Evolutionary conservation across 2,888 invertebrate species (phyloP).

Genomic region (Cancer borealis): DNA sequence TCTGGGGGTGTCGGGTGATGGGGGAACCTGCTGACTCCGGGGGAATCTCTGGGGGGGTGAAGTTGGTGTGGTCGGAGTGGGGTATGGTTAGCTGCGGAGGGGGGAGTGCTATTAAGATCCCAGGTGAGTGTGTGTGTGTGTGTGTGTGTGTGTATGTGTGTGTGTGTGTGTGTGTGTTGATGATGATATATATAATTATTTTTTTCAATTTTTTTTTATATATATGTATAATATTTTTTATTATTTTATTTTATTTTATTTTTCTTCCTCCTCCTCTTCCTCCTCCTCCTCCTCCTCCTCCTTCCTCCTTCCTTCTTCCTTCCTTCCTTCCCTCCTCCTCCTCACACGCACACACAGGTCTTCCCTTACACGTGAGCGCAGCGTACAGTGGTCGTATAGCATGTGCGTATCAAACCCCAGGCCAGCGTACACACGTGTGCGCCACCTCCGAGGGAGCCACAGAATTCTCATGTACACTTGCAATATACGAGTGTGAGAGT

Average conservation of each 20-base stretch:
- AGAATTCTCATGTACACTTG: conserved; percentile 94
- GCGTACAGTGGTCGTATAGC: conserved; percentile 99
- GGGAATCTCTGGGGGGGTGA: conserved; percentile 79
- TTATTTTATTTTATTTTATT: not conserved
- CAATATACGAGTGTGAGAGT: conserved; percentile 99
- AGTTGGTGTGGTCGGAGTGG: conserved; percentile 92
- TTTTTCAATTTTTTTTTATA: not conserved
- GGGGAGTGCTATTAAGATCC: conserved; percentile 86
- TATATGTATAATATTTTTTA: not conserved
- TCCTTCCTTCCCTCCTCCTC: not conserved
- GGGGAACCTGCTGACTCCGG: conserved; percentile 78
- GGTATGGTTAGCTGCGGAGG: conserved; percentile 89
- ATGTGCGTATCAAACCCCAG: conserved; percentile 93
- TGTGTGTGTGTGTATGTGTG: not conserved
- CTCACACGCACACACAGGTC: conserved; percentile 82
- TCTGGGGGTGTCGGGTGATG: conserved; percentile 90
- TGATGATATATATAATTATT: not conserved
- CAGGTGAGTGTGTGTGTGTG: conserved; percentile 82
- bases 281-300: conserved; percentile 2
- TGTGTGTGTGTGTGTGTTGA: not conserved
- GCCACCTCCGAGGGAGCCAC: conserved; percentile 87
- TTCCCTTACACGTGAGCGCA: conserved; percentile 95
- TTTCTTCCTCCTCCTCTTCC: not conserved
- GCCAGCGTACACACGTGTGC: conserved; percentile 28
- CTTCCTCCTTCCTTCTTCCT: not conserved